Evolutionary conservation across 2,888 invertebrate species (phyloP).

Genomic region (Rhyacophila evoluta): DNA sequence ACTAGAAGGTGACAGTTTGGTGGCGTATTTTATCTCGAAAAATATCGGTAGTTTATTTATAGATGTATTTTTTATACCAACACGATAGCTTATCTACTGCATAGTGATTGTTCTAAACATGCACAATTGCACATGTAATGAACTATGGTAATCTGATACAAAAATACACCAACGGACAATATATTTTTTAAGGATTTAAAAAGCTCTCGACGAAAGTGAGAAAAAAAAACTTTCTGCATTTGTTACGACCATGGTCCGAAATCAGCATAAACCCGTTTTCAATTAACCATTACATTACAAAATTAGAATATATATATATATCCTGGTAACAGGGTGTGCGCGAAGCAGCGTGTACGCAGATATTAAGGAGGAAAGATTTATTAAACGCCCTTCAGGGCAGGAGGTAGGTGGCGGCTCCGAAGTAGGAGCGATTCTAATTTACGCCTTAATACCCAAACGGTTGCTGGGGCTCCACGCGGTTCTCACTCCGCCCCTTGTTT

Average conservation of each 20-base stretch:
- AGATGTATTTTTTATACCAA: no score
- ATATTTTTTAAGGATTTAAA: no score
- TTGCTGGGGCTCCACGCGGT: conserved; percentile 8
- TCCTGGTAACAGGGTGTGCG: neutral
- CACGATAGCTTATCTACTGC: no score
- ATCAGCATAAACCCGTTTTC: neutral
- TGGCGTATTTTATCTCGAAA: no score
- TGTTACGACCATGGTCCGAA: neutral
- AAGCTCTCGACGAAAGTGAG: neutral
- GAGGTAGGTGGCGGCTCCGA: neutral
- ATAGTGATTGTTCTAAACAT: no score
- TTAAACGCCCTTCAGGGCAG: conserved; percentile 25
- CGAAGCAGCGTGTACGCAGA: neutral
- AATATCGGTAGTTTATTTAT: no score
- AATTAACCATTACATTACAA: conserved; percentile 1
- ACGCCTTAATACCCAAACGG: conserved; percentile 35
- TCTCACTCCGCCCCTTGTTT: conserved; percentile 1
- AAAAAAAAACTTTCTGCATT: neutral
- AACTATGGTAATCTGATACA: no score
- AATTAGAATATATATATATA: neutral
- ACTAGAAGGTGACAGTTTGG: no score
- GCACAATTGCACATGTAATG: no score
- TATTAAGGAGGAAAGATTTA: conserved; percentile 44
- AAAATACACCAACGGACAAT: no score
- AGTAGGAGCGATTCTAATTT: conserved; percentile 40